These are phyloP conservation scores for sheep (Ovis aries) DNA, from an alignment of 2,113 vertebrate species.

Conservation along the genomic window DNA sequence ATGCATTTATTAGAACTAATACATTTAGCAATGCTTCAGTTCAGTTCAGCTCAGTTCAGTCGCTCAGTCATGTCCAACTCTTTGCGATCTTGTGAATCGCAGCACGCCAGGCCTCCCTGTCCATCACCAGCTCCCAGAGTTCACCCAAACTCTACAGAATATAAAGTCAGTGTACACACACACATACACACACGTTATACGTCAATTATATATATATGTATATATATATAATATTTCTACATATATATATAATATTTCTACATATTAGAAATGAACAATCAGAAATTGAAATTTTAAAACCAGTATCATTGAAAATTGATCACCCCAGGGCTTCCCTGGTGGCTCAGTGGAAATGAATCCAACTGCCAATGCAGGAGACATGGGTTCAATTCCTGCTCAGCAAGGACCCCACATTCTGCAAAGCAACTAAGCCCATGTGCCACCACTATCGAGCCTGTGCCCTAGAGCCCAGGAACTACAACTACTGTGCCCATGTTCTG, in stretches of 20 bases:
- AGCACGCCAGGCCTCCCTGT: too few species aligned
- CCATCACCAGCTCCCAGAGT: too few species aligned
- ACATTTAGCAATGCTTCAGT: not conserved
- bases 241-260: not conserved
- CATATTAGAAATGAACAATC: not conserved
- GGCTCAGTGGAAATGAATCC: not conserved
- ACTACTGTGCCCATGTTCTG: not conserved
- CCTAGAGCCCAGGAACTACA: not conserved
- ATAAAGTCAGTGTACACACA: not conserved
- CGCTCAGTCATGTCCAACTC: too few species aligned
- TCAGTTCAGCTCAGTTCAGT: too few species aligned
- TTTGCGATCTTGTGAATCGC: fast-evolving
- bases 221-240: not conserved
- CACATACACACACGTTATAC: not conserved
- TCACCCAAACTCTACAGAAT: not conserved
- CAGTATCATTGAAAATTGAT: not conserved
- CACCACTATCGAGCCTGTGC: not conserved
- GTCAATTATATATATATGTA: not conserved
- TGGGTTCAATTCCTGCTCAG: not conserved
- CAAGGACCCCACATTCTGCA: not conserved
- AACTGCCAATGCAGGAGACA: not conserved
- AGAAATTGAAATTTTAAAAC: not conserved
- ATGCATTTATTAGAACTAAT: not conserved
- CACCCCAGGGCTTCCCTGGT: not conserved
- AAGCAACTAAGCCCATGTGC: not conserved